These are phyloP conservation scores for Euwallacea fornicatus DNA, from an alignment of 1,140 invertebrate species.

Conservation along the genomic window DNA sequence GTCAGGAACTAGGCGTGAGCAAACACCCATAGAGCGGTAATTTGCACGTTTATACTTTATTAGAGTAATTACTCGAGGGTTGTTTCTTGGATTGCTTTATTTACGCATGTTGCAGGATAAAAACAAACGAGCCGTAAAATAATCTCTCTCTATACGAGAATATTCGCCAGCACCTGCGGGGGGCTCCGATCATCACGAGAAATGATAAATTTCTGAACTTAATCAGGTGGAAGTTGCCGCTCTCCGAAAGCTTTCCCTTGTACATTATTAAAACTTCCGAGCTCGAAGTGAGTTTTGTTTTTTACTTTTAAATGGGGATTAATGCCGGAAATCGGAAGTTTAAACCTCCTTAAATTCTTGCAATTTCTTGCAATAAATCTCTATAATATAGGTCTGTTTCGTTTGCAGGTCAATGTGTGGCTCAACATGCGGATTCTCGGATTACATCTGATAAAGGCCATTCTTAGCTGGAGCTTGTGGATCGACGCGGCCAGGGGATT, in stretches of 20 bases:
- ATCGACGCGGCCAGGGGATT: background rate
- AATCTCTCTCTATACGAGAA: too few relatives aligned
- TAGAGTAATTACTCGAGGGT: slow-evolving; percentile 3
- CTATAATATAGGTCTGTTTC: background rate
- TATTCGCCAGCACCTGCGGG: too few relatives aligned
- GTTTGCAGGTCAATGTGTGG: slow-evolving; percentile 30
- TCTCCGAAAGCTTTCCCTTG: slow-evolving; percentile 5
- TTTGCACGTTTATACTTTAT: slow-evolving; percentile 8
- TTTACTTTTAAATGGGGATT: too few relatives aligned
- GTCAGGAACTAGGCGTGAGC: slow-evolving; percentile 5
- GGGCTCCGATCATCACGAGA: too few relatives aligned
- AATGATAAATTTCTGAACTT: background rate
- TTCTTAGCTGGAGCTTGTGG: slow-evolving; percentile 7
- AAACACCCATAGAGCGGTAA: slow-evolving; percentile 9
- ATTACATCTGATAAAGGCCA: slow-evolving; percentile 12
- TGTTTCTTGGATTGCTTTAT: too few relatives aligned
- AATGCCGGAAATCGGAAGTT: too few relatives aligned
- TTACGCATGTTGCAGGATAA: too few relatives aligned
- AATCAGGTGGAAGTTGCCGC: background rate
- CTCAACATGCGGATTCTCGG: slow-evolving; percentile 19
- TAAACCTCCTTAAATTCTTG: too few relatives aligned
- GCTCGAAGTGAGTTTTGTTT: background rate
- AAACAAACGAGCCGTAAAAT: too few relatives aligned
- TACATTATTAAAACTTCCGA: slow-evolving; percentile 2
- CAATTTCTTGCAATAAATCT: too few relatives aligned